Evolutionary conservation across 2,113 vertebrate species (phyloP).

Genomic region (Ailuropoda melanoleuca): DNA sequence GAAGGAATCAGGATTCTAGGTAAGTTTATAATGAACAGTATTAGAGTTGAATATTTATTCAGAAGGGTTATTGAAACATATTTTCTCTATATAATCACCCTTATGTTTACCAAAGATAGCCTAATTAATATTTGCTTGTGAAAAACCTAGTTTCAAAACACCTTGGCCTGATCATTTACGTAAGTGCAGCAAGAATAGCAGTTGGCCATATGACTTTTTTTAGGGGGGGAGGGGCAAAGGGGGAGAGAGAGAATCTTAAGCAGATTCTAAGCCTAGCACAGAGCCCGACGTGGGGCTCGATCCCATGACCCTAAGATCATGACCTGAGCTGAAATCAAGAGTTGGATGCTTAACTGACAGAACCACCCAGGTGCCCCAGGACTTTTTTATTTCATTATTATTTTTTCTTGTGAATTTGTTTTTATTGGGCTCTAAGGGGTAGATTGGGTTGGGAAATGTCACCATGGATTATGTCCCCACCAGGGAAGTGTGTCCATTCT

Average conservation of each 20-base stretch:
- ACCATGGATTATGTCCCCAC: background rate
- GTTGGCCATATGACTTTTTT: background rate
- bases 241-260: background rate
- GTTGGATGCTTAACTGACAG: background rate
- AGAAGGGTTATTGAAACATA: background rate
- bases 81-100: background rate
- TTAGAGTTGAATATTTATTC: background rate
- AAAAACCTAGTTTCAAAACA: background rate
- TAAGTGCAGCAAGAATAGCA: background rate
- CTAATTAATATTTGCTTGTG: background rate
- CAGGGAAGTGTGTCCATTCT: background rate
- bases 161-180: background rate
- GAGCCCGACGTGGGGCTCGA: background rate
- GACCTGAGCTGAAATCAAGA: background rate
- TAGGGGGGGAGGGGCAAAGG: background rate
- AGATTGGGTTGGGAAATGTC: background rate
- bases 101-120: background rate
- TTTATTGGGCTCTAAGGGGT: constrained; percentile 29
- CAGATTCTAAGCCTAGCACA: background rate
- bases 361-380: background rate
- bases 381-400: background rate
- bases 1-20: background rate
- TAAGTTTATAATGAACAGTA: background rate
- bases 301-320: background rate
- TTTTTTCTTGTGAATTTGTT: background rate